Conservation (phyloP, 1,140 invertebrate genomes). For the Antheraea mylitta region DNA sequence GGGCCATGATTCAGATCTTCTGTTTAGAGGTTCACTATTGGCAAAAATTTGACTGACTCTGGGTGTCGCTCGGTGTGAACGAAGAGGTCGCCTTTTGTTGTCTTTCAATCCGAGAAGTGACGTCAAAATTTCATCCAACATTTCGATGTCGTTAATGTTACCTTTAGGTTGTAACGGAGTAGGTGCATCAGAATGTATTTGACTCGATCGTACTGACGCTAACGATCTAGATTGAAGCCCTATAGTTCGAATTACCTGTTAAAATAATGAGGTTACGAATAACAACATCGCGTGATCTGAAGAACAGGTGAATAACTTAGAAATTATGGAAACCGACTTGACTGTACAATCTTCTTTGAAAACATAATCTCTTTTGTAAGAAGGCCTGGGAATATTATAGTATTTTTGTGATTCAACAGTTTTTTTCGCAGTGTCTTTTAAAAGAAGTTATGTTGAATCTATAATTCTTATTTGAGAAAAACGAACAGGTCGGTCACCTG, state of each 20-base stretch:
- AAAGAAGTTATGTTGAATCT: no score
- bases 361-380: no score
- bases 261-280: neutral
- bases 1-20: slow-evolving; percentile 59
- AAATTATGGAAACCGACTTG: no score
- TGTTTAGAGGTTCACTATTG: slow-evolving; percentile 30
- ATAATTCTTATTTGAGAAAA: no score
- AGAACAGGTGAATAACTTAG: no score
- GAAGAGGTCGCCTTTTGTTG: slow-evolving; percentile 49
- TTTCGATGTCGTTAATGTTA: slow-evolving; percentile 61
- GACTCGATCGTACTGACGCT: slow-evolving; percentile 45
- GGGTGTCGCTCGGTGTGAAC: slow-evolving; percentile 57
- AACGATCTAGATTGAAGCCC: slow-evolving; percentile 51
- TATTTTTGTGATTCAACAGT: no score
- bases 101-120: slow-evolving; percentile 60
- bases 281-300: neutral
- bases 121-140: slow-evolving; percentile 69
- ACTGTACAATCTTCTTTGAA: no score
- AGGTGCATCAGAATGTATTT: slow-evolving; percentile 40
- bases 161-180: slow-evolving; percentile 36
- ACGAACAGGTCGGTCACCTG: no score
- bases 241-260: slow-evolving; percentile 56
- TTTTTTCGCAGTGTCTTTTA: no score
- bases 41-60: slow-evolving; percentile 47
- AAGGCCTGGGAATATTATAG: no score